Evolutionary conservation across 23 tunicate genomes (phyloP), one percentile per base, ranked within the genome.

Genomic region (Diplosoma virens): DNA sequence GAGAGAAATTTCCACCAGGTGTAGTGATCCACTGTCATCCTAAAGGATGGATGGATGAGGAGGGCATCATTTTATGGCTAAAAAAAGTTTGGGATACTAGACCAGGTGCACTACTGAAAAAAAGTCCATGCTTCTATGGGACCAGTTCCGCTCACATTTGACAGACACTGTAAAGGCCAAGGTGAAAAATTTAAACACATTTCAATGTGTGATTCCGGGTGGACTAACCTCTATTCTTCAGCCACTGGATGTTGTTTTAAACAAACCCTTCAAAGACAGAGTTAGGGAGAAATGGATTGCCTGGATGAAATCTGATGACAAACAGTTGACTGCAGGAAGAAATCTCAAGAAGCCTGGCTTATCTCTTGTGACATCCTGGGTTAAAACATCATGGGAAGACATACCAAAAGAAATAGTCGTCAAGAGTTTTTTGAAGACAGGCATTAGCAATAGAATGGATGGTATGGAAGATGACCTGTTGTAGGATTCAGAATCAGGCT

Each of bases 41-140:
- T 16, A 71, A 71, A 71, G 77, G 77, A 46, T 71, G 69, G 77
- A 71, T 71, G 67, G 77, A 47, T 45, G 77, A 71, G 30, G 77
- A 41, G 16, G 66, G 66, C 35, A 24, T 71, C 28, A 37, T 18
- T 9, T 9, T 37, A 17, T 71, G 77, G 77, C 25, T 71, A 18
- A 46, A 71, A 16, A 20, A 47, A 45, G 77, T 46, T n/a, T 71
- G 66, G 24, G 30, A 22, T 17, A 41, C n/a, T 22, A 71, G 77
- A 47, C 66, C 23, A 37, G 77, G 77, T n/a, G 77, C 47, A 25
- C 66, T 71, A 16, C 77, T n/a, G 24, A 71, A 17, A 18, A 20
- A 17, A 16, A 9, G n/a, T 18, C 9, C 17, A 37, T 71, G 26
- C 26, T 58, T 20, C 68, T 71, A n/a, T 71, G 77, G 77, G 67